These are phyloP conservation scores for Nymphicus hollandicus DNA, from an alignment of 2,113 vertebrate species.

Conservation along the genomic window DNA sequence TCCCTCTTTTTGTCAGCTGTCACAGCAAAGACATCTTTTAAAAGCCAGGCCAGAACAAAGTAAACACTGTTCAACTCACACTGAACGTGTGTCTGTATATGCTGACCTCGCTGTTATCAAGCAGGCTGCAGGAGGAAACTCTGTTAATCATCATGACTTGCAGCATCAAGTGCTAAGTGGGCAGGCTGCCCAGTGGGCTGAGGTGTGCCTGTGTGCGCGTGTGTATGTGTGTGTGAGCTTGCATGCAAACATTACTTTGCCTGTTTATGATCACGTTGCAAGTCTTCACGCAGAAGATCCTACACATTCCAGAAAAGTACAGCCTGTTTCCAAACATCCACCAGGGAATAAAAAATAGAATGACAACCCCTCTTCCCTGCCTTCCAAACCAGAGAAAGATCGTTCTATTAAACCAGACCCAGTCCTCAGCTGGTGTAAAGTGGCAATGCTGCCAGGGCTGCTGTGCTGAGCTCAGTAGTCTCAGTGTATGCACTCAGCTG, in stretches of 20 bases:
- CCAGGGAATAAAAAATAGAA: neutral
- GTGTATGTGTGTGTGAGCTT: neutral
- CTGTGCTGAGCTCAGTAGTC: neutral
- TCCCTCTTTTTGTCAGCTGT: neutral
- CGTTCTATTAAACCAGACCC: neutral
- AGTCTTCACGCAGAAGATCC: neutral
- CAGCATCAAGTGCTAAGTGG: conserved; percentile 9
- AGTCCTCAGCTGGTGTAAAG: neutral
- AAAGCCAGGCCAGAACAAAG: neutral
- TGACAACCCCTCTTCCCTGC: neutral
- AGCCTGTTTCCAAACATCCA: neutral
- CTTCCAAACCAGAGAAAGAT: neutral
- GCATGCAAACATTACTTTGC: neutral
- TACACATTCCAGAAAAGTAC: conserved; percentile 13
- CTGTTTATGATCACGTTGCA: neutral
- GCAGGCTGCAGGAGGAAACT: conserved; percentile 4
- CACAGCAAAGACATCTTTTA: neutral
- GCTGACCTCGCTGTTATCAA: conserved; percentile 1
- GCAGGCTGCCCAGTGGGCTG: neutral
- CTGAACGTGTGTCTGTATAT: neutral
- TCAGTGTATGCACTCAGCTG: neutral
- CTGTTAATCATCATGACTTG: neutral
- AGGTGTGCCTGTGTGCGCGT: neutral
- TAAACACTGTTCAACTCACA: neutral
- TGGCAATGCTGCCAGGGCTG: neutral